Evolutionary conservation across 1,140 invertebrate genomes (phyloP).

Genomic region (Oedothorax gibbosus): DNA sequence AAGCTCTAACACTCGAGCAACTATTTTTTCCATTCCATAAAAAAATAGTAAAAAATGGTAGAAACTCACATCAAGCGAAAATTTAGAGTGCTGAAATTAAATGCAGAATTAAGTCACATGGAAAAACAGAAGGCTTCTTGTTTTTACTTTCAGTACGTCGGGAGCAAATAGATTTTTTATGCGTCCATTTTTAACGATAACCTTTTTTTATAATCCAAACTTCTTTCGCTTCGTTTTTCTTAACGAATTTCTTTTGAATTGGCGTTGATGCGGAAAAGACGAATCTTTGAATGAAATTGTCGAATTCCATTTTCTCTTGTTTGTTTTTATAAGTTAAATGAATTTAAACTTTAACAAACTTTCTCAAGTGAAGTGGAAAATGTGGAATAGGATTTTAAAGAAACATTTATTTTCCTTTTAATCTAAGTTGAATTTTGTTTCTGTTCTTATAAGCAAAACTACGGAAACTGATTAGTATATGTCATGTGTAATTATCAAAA

Average conservation of each 20-base stretch:
- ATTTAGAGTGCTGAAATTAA: conserved; percentile 38
- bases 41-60: conserved; percentile 26
- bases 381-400: too few species aligned
- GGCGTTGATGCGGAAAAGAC: conserved; percentile 20
- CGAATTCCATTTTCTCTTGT: too few species aligned
- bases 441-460: too few species aligned
- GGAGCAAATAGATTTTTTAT: conserved; percentile 22
- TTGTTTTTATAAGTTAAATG: too few species aligned
- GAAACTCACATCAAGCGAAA: conserved; percentile 1
- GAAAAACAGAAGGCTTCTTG: conserved; percentile 27
- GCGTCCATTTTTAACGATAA: conserved; percentile 12
- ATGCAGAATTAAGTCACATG: conserved; percentile 48
- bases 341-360: too few species aligned
- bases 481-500: too few species aligned
- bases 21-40: conserved; percentile 15
- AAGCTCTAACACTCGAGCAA: conserved; percentile 22
- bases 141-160: conserved; percentile 27
- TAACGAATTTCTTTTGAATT: conserved; percentile 12
- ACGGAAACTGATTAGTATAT: too few species aligned
- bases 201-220: background rate
- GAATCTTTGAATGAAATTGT: too few species aligned
- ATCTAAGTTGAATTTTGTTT: too few species aligned
- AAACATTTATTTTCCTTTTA: too few species aligned
- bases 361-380: too few species aligned
- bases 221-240: conserved; percentile 20